These are phyloP conservation scores for Octopus sinensis DNA, from an alignment of 1,140 invertebrate genomes.

Conservation along the genomic window DNA sequence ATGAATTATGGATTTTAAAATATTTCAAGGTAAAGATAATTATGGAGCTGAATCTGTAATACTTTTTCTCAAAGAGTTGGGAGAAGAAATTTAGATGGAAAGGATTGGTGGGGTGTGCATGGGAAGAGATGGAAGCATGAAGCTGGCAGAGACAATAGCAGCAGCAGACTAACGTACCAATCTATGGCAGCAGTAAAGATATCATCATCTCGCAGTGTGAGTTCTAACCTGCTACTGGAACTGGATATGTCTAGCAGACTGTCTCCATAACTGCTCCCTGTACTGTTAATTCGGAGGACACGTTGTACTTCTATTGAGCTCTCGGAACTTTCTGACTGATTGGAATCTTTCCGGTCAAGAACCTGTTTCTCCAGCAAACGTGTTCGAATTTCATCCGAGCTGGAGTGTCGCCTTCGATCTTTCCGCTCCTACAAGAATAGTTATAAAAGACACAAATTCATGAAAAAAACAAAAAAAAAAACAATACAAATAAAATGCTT, in stretches of 20 bases:
- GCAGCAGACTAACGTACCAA: slow-evolving; percentile 26
- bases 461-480: too few species aligned
- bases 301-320: slow-evolving; percentile 43
- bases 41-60: too few species aligned
- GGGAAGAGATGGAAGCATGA: background rate
- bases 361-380: slow-evolving; percentile 43
- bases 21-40: too few species aligned
- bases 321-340: slow-evolving; percentile 50
- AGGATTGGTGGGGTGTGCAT: too few species aligned
- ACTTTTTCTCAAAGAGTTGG: slow-evolving; percentile 16
- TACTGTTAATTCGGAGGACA: slow-evolving; percentile 26
- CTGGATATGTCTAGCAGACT: slow-evolving; percentile 15
- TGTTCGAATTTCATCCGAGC: slow-evolving; percentile 49
- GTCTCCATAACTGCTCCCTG: slow-evolving; percentile 17
- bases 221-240: slow-evolving; percentile 23
- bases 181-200: slow-evolving; percentile 44
- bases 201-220: slow-evolving; percentile 34
- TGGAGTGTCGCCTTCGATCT: slow-evolving; percentile 45
- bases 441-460: too few species aligned
- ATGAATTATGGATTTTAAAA: too few species aligned
- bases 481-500: too few species aligned
- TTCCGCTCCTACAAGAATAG: slow-evolving; percentile 28
- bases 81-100: slow-evolving; percentile 26
- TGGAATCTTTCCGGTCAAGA: slow-evolving; percentile 50
- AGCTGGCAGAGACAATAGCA: background rate